Evolutionary conservation across 2,797 vertebrate genomes (phyloP), one percentile per base, ranked within the genome.

Genomic region (Brachymystax lenok): DNA sequence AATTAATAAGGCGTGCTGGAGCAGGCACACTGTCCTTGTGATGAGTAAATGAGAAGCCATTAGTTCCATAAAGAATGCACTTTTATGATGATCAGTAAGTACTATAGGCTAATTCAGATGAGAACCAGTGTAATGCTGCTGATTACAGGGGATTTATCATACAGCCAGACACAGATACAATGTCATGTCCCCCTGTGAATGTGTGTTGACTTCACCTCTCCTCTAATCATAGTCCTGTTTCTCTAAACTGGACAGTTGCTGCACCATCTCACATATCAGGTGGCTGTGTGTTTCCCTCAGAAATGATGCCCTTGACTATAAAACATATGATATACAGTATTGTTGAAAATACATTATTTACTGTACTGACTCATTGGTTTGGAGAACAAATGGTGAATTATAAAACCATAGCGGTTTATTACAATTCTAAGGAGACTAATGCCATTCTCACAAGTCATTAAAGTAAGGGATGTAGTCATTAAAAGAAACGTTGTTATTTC

Each of bases 11-110:
- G 84, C 80, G 75, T 71, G 80, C 77, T 81, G 79, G 88, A 86
- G 80, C 79, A 79, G 78, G 80, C 79, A 88, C 82, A 90, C 87
- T 84, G 82, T 88, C 79, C 71, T 73, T 84, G 83, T 89, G 88
- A 92, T 91, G 86, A 90, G 89, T 86, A 87, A 91, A 91, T 89
- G 87, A 87, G 82, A 86, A 78, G 84, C 84, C 84, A 90, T 90
- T 92, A 86, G 80, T 67, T 74, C 74, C 76, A 86, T 87, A 84
- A 88, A 89, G 78, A 88, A 74, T 79, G 82, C 63, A 64, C 74
- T 80, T 71, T 84, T 82, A 79, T 63, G 74, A 77, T 74, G 85
- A 74, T 72, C 68, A 82, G 81, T 81, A 83, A 87, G 24, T 21
- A 63, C n/a, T 69, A 78, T 64, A 71, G 69, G 76, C 72, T 79